Evolutionary conservation across 2,888 invertebrate species (phyloP), one percentile per base, ranked within the genome.

Genomic region (Slavum lentiscoides): DNA sequence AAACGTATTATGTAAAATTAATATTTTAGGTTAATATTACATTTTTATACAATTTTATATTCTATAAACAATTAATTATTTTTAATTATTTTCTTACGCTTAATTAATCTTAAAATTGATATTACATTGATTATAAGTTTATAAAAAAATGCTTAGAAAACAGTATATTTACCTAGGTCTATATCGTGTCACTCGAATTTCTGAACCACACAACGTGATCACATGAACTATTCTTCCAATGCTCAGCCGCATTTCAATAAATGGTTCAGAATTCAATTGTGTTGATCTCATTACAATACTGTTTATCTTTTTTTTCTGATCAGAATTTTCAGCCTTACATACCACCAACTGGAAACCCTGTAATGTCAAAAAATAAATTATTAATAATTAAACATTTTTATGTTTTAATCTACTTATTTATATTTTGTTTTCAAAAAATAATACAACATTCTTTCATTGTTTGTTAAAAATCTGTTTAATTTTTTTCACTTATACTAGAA

Each of bases 141-240:
- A 49, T 49, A 13, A 30, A 62, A 30, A 15, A 62, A 15, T 21
- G 2, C 7, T 30, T 30, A 6, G 15, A 17, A 66, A n/a, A n/a
- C 49, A 43, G 9, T 6, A 13, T 23, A 55, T 72, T 82, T 82
- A 85, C 94, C 95, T 92, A n/a, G 97, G 97, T 85, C 95, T 90
- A 86, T 97, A 98, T 86, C 96, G 90, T 0, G 96, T 97, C 11
- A 97, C 96, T 3, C 94, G 94, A 85, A 98, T 97, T n/a, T 93
- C 93, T 82, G 94, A 94, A 30, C 94, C 96, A 72, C 90, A 91
- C 0, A 97, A 88, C 0, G 93, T 92, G 83, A 98, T 91, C 85
- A 93, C 94, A 86, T 98, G 98, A 88, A 97, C 98, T 85, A 98
- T 93, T 83, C 97, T 89, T 3, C 98, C 98, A 84, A 98, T 97